Percentiles rank a stretch among this genome's conserved stretches.
Conservation (phyloP, 2,888 invertebrate species). For the Argyra leucocephala region DNA sequence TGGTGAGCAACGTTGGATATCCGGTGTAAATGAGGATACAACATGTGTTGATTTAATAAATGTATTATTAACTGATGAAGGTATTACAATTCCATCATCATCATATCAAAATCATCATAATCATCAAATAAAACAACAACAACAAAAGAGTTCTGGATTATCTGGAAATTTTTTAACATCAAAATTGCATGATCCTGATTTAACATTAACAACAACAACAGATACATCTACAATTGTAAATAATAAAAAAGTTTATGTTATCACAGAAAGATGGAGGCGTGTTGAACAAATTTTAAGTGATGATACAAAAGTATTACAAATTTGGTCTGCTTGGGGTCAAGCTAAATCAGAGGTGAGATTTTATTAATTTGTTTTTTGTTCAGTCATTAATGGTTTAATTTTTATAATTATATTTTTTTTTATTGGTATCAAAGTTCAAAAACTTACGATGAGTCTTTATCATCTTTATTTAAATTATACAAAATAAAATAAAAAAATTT, state of each 20-base stretch:
- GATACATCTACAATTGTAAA: conserved; percentile 13
- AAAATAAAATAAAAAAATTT: too few species aligned
- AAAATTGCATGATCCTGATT: conserved; percentile 24
- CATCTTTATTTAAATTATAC: too few species aligned
- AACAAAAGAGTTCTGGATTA: conserved; percentile 14
- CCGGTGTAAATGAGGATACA: conserved; percentile 64
- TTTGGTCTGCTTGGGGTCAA: conserved; percentile 67
- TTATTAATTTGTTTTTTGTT: too few species aligned
- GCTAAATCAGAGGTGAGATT: conserved; percentile 49
- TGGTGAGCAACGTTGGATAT: conserved; percentile 70
- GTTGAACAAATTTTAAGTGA: conserved; percentile 62
- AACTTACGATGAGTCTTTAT: too few species aligned
- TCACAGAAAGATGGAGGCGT: conserved; percentile 62
- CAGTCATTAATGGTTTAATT: too few species aligned
- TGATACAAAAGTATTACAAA: conserved; percentile 58
- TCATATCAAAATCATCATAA: conserved; percentile 27
- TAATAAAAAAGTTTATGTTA: conserved; percentile 48
- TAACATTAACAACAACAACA: conserved; percentile 25
- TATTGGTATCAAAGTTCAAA: too few species aligned
- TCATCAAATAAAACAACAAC: conserved; percentile 15
- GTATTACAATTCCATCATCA: conserved; percentile 22
- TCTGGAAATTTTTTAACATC: conserved; percentile 15
- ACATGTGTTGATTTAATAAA: conserved; percentile 70
- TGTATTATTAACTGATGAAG: conserved; percentile 55
- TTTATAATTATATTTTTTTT: too few species aligned